Percentiles rank a stretch among this genome's conserved stretches.
phyloP scores from a whole-genome alignment of 2,888 invertebrate species.

The Diarsia dahlii region DNA sequence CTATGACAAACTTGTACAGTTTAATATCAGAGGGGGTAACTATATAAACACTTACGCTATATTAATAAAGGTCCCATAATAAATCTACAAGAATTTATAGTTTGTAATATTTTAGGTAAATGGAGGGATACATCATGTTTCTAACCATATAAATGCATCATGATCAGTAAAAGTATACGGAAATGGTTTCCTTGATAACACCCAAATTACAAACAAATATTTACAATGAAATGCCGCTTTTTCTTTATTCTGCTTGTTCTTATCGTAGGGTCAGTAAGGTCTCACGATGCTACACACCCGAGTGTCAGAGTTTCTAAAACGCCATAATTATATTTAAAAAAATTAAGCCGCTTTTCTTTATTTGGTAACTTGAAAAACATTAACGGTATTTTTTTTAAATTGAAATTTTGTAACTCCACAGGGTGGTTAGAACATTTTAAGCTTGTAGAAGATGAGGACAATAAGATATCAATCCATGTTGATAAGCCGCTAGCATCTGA shows the following conservation, averaged over 20 bases:
- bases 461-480: constrained; percentile 72
- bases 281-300: no score
- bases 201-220: background rate
- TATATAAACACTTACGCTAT: background rate
- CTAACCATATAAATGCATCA: background rate
- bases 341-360: background rate
- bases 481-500: constrained; percentile 69
- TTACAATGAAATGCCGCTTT: background rate
- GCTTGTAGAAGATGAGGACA: constrained; percentile 62
- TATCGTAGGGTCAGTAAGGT: no score
- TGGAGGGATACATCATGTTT: background rate
- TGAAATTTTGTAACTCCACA: constrained; percentile 63
- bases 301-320: no score
- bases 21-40: constrained; percentile 81
- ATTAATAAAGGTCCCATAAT: background rate
- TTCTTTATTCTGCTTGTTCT: background rate
- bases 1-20: constrained; percentile 77
- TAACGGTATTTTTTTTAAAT: background rate
- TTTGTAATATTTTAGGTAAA: background rate
- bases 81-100: background rate
- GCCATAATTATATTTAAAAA: no score
- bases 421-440: constrained; percentile 74
- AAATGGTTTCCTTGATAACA: background rate
- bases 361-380: background rate
- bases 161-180: background rate